phyloP scores from a whole-genome alignment of 1,140 invertebrate species.

The Euura lappo region DNA sequence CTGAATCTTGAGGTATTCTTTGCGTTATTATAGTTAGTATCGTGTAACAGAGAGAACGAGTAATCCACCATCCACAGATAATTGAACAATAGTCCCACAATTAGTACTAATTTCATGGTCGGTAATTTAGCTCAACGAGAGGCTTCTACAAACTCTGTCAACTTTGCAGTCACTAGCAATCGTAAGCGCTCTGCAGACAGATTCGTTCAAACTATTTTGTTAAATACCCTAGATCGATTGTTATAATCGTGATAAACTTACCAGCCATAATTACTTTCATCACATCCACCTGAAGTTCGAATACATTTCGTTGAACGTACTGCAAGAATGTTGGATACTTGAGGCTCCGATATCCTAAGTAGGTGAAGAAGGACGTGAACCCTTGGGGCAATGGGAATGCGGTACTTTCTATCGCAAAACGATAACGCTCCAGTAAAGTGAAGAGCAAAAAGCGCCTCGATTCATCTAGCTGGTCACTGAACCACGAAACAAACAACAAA shows the following conservation, averaged over 20 bases:
- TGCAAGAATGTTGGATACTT: conserved; percentile 78
- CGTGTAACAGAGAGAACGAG: not conserved
- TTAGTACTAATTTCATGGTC: not conserved
- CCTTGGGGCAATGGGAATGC: conserved; percentile 85
- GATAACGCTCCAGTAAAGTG: conserved; percentile 77
- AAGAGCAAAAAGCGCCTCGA: conserved; percentile 73
- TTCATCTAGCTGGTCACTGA: conserved; percentile 74
- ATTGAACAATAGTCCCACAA: too few relatives aligned
- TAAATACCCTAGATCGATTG: not conserved
- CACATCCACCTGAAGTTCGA: conserved; percentile 85
- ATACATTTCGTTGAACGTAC: conserved; percentile 80
- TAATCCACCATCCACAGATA: not conserved
- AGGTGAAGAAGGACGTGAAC: conserved; percentile 86
- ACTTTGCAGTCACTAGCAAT: not conserved
- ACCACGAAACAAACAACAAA: conserved; percentile 36
- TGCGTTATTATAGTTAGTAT: not conserved
- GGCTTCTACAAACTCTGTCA: not conserved
- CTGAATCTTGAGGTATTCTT: conserved; percentile 64
- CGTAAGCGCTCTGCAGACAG: too few relatives aligned
- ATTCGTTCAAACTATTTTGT: not conserved
- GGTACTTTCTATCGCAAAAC: conserved; percentile 76
- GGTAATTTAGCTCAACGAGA: too few relatives aligned
- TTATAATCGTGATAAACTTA: conserved; percentile 46
- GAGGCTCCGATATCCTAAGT: conserved; percentile 78
- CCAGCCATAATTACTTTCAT: conserved; percentile 83